Evolutionary conservation across 2,888 invertebrate species (phyloP).

Genomic region (Pseudeuparius sepicola): DNA sequence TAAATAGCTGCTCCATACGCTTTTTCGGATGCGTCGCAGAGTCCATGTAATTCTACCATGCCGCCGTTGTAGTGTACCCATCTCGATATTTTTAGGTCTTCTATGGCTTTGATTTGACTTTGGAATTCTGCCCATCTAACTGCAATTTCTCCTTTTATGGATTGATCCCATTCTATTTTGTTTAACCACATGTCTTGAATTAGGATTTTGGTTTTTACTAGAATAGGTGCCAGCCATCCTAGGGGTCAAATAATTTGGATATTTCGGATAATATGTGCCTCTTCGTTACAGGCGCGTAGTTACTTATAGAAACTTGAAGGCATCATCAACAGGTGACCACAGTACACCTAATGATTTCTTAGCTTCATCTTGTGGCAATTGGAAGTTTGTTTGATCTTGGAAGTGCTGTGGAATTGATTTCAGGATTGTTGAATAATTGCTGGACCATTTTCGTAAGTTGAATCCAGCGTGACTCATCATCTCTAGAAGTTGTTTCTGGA

Average conservation of each 20-base stretch:
- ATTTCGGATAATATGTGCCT: too few relatives aligned
- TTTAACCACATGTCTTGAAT: too few relatives aligned
- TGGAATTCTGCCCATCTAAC: slow-evolving; percentile 10
- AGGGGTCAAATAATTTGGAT: too few relatives aligned
- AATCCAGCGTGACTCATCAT: slow-evolving; percentile 2
- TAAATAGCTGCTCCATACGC: slow-evolving; percentile 17
- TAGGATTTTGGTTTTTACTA: too few relatives aligned
- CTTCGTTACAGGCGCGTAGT: background rate
- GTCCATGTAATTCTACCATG: slow-evolving; percentile 16
- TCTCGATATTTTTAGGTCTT: slow-evolving; percentile 11
- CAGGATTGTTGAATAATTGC: too few relatives aligned
- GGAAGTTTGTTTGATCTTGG: too few relatives aligned
- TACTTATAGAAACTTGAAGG: background rate
- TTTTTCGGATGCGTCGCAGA: slow-evolving; percentile 16
- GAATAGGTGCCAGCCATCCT: too few relatives aligned
- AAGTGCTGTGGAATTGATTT: too few relatives aligned
- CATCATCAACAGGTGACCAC: too few relatives aligned
- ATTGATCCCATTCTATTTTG: too few relatives aligned
- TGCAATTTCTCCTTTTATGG: slow-evolving; percentile 1
- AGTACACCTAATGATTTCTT: too few relatives aligned
- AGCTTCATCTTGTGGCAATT: background rate
- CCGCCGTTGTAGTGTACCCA: slow-evolving; percentile 7
- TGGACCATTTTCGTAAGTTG: slow-evolving; percentile 2
- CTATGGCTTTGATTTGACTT: slow-evolving; percentile 6
- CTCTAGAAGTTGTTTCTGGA: slow-evolving; percentile 6